These are phyloP conservation scores for Neria commutata DNA, from an alignment of 2,888 invertebrate genomes.

Conservation along the genomic window DNA sequence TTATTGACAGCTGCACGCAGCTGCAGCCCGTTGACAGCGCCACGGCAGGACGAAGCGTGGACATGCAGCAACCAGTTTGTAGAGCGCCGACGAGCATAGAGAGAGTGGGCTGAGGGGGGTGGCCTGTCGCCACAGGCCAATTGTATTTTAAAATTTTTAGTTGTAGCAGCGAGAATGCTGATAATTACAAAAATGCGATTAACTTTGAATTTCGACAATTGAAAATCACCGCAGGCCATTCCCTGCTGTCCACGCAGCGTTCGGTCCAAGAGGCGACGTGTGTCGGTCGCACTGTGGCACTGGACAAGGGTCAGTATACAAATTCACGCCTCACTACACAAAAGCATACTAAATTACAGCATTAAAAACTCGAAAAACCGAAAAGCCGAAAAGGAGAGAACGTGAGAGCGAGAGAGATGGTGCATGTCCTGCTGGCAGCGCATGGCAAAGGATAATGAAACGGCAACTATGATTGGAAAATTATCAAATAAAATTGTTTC, in stretches of 20 bases:
- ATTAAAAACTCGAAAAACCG: slow-evolving; percentile 35
- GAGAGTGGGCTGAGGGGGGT: slow-evolving; percentile 33
- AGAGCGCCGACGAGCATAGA: background rate
- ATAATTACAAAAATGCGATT: slow-evolving; percentile 41
- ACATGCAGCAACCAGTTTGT: background rate
- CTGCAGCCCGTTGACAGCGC: background rate
- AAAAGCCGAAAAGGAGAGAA: too few species aligned
- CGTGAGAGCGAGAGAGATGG: too few species aligned
- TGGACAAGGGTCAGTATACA: slow-evolving; percentile 20
- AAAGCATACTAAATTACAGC: slow-evolving; percentile 50
- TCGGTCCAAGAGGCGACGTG: too few species aligned
- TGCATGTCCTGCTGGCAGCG: background rate
- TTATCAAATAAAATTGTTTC: background rate
- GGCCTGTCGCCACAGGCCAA: slow-evolving; percentile 30
- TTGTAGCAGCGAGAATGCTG: background rate
- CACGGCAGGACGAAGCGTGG: background rate
- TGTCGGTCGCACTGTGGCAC: too few species aligned
- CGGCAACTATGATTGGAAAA: background rate
- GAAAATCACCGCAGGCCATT: too few species aligned
- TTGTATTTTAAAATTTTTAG: slow-evolving; percentile 37
- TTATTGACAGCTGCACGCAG: slow-evolving; percentile 30
- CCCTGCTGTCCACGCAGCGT: too few species aligned
- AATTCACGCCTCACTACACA: slow-evolving; percentile 53
- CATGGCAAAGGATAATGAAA: background rate
- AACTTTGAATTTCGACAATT: slow-evolving; percentile 21